phyloP scores from a whole-genome alignment of 1,140 invertebrate species.

The Neodiprion pinetum region DNA sequence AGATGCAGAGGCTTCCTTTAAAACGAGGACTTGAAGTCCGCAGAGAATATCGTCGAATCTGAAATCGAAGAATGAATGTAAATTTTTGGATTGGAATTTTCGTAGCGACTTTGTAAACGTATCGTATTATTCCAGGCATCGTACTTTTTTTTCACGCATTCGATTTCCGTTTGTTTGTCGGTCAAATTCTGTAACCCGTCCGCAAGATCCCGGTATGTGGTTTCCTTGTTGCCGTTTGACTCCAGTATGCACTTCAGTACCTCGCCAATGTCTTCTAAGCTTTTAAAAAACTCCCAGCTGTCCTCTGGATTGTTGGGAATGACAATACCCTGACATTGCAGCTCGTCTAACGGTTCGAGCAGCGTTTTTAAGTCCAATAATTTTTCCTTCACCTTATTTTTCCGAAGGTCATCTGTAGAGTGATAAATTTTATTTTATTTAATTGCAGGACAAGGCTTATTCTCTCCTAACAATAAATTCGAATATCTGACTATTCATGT shows the following conservation, averaged over 20 bases:
- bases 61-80: slow-evolving; percentile 20
- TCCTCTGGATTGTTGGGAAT: slow-evolving; percentile 34
- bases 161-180: slow-evolving; percentile 22
- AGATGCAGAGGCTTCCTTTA: slow-evolving; percentile 31
- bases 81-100: background rate
- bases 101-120: background rate
- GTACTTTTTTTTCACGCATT: slow-evolving; percentile 33
- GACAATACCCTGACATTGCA: slow-evolving; percentile 34
- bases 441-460: too few relatives aligned
- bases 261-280: slow-evolving; percentile 26
- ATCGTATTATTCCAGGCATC: background rate
- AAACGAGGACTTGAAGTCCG: slow-evolving; percentile 29
- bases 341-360: slow-evolving; percentile 32
- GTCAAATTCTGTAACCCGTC: slow-evolving; percentile 30
- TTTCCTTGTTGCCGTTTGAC: slow-evolving; percentile 26
- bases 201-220: slow-evolving; percentile 25
- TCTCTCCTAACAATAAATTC: background rate
- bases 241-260: slow-evolving; percentile 27
- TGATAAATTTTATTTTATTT: background rate
- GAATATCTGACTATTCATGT: background rate
- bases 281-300: slow-evolving; percentile 22
- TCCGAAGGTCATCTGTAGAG: slow-evolving; percentile 20
- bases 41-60: slow-evolving; percentile 31
- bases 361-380: slow-evolving; percentile 28
- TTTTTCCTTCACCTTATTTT: slow-evolving; percentile 22